A percentile compares a stretch with the other conserved stretches of the same genome.
These are phyloP conservation scores for Eilema griseolum DNA, from an alignment of 2,888 invertebrate genomes.

Conservation along the genomic window DNA sequence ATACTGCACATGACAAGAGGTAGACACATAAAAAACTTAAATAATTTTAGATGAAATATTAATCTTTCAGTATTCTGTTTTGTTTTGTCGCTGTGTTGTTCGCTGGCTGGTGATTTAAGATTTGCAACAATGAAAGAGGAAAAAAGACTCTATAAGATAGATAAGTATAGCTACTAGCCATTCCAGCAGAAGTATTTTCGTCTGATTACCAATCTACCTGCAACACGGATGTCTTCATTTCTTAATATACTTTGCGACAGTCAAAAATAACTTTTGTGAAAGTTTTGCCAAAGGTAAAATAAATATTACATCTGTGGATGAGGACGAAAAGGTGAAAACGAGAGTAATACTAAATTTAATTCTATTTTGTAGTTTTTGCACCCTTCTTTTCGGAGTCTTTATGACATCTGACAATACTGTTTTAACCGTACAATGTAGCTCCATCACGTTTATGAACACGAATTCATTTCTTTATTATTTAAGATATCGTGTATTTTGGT, in stretches of 20 bases:
- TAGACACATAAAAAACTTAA: constrained; percentile 6
- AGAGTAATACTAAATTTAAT: too few species aligned
- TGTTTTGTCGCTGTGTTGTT: not conserved
- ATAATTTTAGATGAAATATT: constrained; percentile 5
- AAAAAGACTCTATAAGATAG: not conserved
- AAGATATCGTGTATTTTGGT: too few species aligned
- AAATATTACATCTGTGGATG: not conserved
- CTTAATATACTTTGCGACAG: not conserved
- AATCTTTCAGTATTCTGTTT: not conserved
- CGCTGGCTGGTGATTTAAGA: not conserved
- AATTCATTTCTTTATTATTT: too few species aligned
- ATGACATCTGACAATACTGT: too few species aligned
- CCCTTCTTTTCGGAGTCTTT: too few species aligned
- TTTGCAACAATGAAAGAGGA: not conserved
- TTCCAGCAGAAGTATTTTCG: not conserved
- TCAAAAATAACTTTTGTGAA: too few species aligned
- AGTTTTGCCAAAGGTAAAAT: too few species aligned
- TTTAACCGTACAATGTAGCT: too few species aligned
- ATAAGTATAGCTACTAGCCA: too few species aligned
- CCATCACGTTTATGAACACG: too few species aligned
- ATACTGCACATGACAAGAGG: not conserved
- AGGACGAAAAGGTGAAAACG: too few species aligned
- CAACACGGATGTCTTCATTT: not conserved
- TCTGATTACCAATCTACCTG: not conserved
- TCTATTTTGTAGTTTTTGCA: too few species aligned